These are phyloP conservation scores for Sus cebifrons DNA, from an alignment of 2,797 vertebrate genomes.

Conservation along the genomic window DNA sequence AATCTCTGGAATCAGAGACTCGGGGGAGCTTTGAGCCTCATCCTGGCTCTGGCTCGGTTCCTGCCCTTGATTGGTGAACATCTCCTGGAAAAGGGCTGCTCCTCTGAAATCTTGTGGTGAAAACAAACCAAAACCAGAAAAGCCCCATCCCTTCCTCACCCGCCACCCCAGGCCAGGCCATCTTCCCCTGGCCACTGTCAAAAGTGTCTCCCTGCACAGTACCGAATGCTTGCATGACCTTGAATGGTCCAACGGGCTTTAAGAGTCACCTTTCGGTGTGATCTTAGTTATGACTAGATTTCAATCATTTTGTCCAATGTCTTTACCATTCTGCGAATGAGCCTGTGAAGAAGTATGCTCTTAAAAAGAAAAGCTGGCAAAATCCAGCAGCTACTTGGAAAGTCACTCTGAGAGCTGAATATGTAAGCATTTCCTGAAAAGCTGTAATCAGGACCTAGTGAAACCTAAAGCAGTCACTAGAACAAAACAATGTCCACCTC, in stretches of 20 bases:
- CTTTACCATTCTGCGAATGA: not conserved
- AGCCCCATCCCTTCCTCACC: not conserved
- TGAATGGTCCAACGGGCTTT: not conserved
- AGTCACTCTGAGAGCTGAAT: slow-evolving; percentile 36
- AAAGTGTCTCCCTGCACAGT: not conserved
- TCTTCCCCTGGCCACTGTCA: not conserved
- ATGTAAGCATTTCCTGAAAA: slow-evolving; percentile 36
- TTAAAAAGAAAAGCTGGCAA: slow-evolving; percentile 50
- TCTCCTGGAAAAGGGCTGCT: not conserved
- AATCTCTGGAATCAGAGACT: not conserved
- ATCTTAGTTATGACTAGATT: slow-evolving; percentile 30
- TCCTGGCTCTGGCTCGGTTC: not conserved
- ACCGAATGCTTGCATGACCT: not conserved
- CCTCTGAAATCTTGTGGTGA: slow-evolving; percentile 49
- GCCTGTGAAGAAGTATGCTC: not conserved
- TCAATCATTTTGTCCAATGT: not conserved
- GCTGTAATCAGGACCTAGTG: not conserved
- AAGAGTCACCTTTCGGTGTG: not conserved
- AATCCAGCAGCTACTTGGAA: slow-evolving; percentile 36
- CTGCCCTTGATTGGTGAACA: not conserved
- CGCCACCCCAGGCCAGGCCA: not conserved
- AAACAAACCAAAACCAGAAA: slow-evolving; percentile 50
- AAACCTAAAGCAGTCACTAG: not conserved
- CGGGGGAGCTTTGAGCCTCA: not conserved
- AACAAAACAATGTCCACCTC: not conserved